These are phyloP conservation scores for Cerceris ruficornis DNA, from an alignment of 2,888 invertebrate species.

Conservation along the genomic window DNA sequence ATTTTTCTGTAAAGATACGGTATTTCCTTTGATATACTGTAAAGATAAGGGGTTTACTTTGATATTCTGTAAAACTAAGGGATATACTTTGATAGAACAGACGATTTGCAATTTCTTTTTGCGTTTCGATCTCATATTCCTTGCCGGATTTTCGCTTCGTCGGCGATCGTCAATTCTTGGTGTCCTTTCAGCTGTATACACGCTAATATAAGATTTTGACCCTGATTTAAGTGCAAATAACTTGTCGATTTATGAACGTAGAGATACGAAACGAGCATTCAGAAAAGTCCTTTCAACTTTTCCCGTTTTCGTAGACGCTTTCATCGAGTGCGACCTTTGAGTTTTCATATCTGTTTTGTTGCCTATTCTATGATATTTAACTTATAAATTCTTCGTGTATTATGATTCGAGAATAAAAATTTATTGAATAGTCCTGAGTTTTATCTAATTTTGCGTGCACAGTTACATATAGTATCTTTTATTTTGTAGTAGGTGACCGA, in stretches of 20 bases:
- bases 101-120: neutral
- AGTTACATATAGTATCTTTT: too few relatives aligned
- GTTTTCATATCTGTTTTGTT: neutral
- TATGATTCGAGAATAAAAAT: neutral
- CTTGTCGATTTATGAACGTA: constrained; percentile 23
- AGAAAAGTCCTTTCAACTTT: constrained; percentile 4
- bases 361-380: neutral
- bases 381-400: neutral
- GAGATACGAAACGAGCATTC: constrained; percentile 13
- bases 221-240: constrained; percentile 10
- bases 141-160: constrained; percentile 12
- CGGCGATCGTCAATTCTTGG: constrained; percentile 4
- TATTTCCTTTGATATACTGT: neutral
- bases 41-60: neutral
- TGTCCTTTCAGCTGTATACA: constrained; percentile 3
- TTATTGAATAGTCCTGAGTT: neutral
- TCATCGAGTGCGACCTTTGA: neutral
- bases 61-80: neutral
- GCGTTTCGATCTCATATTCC: constrained; percentile 5
- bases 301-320: neutral
- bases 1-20: neutral
- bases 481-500: too few relatives aligned
- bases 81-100: constrained; percentile 9
- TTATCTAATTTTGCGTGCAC: too few relatives aligned
- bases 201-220: constrained; percentile 16